Conservation (phyloP, 2,888 invertebrate species). For the Lasioglossum zephyrum region DNA sequence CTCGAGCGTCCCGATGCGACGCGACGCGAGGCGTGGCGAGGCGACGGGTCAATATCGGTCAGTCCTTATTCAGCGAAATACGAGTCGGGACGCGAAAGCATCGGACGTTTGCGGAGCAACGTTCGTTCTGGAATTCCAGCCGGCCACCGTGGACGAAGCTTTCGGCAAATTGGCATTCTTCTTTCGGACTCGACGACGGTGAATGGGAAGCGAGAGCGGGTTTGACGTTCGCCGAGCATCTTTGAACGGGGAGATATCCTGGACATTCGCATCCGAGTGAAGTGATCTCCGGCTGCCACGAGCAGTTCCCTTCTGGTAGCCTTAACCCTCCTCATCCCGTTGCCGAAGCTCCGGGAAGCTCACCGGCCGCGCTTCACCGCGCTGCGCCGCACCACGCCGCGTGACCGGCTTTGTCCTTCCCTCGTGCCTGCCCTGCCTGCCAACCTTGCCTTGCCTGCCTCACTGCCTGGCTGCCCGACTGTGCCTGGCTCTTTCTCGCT, state of each 20-base stretch:
- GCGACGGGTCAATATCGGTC: conserved; percentile 13
- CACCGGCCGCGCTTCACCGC: conserved; percentile 16
- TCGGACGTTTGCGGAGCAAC: conserved; percentile 22
- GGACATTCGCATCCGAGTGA: conserved; percentile 75
- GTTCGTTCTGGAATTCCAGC: conserved; percentile 68
- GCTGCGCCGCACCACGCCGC: conserved; percentile 14
- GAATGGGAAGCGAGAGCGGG: conserved; percentile 66
- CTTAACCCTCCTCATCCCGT: conserved; percentile 32
- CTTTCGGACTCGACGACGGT: conserved; percentile 70
- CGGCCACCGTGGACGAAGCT: conserved; percentile 71
- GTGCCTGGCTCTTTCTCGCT: conserved; percentile 29
- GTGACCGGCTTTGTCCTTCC: conserved; percentile 46
- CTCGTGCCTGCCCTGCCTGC: conserved; percentile 44
- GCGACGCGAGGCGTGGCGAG: background rate
- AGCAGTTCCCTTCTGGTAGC: conserved; percentile 63
- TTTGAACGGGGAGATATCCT: conserved; percentile 76
- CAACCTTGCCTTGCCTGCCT: conserved; percentile 23
- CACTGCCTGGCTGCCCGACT: background rate
- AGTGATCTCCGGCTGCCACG: conserved; percentile 78
- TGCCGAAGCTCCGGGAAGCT: conserved; percentile 16
- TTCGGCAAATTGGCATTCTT: conserved; percentile 81
- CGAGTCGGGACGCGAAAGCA: conserved; percentile 30
- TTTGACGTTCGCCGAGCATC: conserved; percentile 76
- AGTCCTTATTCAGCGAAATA: conserved; percentile 23
- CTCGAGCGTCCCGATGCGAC: background rate